A percentile compares a stretch with the other conserved stretches of the same genome.
Evolutionary conservation across 2,888 invertebrate species (phyloP).

Genomic region (Tinea trinotella): DNA sequence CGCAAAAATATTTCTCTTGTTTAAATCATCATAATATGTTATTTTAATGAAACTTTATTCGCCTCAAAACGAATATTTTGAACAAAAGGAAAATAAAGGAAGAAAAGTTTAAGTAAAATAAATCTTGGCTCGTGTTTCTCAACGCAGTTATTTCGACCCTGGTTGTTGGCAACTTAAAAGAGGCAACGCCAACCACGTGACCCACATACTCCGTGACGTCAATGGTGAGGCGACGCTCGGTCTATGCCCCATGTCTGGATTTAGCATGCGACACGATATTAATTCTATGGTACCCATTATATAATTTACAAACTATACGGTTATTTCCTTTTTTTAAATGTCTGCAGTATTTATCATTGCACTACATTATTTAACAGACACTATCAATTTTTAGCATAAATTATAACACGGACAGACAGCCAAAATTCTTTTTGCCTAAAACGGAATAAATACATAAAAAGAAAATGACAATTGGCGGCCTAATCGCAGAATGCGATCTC

Average conservation of each 20-base stretch:
- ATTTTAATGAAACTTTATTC: too few species aligned
- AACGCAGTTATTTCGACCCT: slow-evolving; percentile 9
- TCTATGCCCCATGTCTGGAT: slow-evolving; percentile 9
- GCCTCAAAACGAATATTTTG: too few species aligned
- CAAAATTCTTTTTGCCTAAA: too few species aligned
- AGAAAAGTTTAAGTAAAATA: neutral
- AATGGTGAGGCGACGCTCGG: slow-evolving; percentile 11
- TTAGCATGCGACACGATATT: slow-evolving; percentile 16
- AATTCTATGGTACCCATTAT: neutral
- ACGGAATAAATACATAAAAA: too few species aligned
- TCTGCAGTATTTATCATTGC: neutral
- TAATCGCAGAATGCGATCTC: too few species aligned
- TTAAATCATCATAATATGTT: too few species aligned
- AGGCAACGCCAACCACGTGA: slow-evolving; percentile 9
- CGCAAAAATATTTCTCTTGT: too few species aligned
- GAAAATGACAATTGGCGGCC: too few species aligned
- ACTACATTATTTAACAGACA: too few species aligned
- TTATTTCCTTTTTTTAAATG: neutral
- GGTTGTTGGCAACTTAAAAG: slow-evolving; percentile 11
- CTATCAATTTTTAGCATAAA: too few species aligned
- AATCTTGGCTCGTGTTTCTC: slow-evolving; percentile 1
- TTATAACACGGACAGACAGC: too few species aligned
- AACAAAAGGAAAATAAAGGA: neutral
- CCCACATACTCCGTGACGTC: slow-evolving; percentile 17
- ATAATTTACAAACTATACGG: neutral